These are phyloP conservation scores for Heliconius hermathena DNA, from an alignment of 1,140 invertebrate species.

Conservation along the genomic window DNA sequence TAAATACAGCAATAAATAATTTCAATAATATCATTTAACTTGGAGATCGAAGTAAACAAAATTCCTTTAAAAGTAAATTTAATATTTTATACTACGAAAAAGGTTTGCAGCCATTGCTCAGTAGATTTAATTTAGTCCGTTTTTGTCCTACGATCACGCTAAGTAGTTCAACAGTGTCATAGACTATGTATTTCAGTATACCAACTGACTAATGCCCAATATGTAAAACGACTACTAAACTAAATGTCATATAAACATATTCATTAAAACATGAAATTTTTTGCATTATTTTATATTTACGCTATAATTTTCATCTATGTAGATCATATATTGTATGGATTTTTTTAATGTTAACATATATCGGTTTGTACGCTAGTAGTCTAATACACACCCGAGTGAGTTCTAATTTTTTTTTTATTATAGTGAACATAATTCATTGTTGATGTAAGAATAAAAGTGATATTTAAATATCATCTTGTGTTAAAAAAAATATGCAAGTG, in stretches of 20 bases:
- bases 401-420: background rate
- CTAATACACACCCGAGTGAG: background rate
- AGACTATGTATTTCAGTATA: conserved; percentile 1
- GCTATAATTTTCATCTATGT: background rate
- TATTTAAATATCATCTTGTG: conserved; percentile 1
- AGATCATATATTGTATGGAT: background rate
- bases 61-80: too few relatives aligned
- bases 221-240: conserved; percentile 3
- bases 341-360: background rate
- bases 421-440: background rate
- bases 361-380: background rate
- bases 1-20: too few relatives aligned
- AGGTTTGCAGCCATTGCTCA: too few relatives aligned
- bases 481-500: background rate
- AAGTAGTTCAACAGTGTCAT: conserved; percentile 1
- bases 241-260: background rate
- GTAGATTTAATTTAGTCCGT: background rate
- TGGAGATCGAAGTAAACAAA: too few relatives aligned
- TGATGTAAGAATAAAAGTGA: background rate
- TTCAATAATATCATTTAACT: too few relatives aligned
- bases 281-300: background rate
- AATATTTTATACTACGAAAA: too few relatives aligned
- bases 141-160: background rate
- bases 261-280: background rate
- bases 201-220: background rate